Base-by-base conservation (phyloP, 2,113 vertebrate species). In the Orthonyx spaldingii region DNA sequence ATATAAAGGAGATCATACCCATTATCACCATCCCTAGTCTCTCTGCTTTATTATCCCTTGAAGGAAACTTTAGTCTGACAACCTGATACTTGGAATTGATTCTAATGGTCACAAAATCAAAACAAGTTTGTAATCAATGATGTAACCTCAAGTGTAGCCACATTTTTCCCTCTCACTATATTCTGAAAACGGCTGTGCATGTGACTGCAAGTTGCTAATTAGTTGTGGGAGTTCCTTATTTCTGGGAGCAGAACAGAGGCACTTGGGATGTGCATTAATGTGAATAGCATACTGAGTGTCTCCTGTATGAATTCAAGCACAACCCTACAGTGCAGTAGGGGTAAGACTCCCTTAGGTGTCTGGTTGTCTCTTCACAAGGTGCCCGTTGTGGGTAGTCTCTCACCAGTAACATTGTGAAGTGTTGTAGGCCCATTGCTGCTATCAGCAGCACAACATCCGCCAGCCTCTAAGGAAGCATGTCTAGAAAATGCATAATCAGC, bases 381-480 rank as follows among this genome's bases (percentile, higher is more conserved):
- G 11, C 9, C 33, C 1, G 1, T 59, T 55, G 47, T 59, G 56
- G 39, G 8, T 70, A 16, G 13, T 65, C 33, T 18, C 24, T 33
- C 59, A 42, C 24, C 23, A 39, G 7, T 33, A 72, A 32, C 37
- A 59, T 24, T 59, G 33, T 23, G 2, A 37, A 64, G 32, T 57
- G 18, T 10, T 63, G 10, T 5, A 37, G 9, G 5, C 7, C 35
- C 2, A 2, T 16, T 4, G 2, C 1, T 2, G 33, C 50, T 70
- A 80, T 37, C 57, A 92, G 41, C 46, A 69, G 64, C 30, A 8
- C 30, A 70, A 60, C 47, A 91, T 28, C 52, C 3, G 0, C 28
- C 72, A 78, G 39, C 35, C 53, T 64, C 33, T 35, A 60, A 50
- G 71, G 55, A 65, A 65, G 24, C 27, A 68, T 60, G 84, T 66